Conservation (phyloP, 2,888 invertebrate species). For the Druceiella hillmani region DNA sequence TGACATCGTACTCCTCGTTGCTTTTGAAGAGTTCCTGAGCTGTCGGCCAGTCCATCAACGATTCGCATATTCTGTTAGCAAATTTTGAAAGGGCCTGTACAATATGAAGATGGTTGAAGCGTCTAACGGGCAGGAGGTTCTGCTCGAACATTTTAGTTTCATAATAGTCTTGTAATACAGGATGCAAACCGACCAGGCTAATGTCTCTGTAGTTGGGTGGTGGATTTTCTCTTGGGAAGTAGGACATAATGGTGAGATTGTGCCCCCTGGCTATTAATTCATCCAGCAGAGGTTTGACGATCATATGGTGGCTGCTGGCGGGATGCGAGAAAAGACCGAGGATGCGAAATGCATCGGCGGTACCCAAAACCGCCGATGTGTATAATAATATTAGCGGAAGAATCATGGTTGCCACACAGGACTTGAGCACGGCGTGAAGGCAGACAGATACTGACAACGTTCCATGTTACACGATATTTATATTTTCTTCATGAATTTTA, state of each 20-base stretch:
- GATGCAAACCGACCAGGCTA: constrained; percentile 39
- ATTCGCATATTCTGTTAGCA: constrained; percentile 36
- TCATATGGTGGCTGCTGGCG: constrained; percentile 58
- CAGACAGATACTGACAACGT: no score
- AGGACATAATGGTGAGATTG: constrained; percentile 54
- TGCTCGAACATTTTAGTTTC: constrained; percentile 33
- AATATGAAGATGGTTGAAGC: no score
- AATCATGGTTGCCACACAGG: no score
- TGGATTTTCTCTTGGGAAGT: constrained; percentile 49
- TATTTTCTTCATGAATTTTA: no score
- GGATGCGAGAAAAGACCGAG: constrained; percentile 55
- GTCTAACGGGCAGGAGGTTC: constrained; percentile 26
- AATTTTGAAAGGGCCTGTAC: constrained; percentile 31
- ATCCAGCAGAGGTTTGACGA: constrained; percentile 51
- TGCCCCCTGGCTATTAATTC: constrained; percentile 54
- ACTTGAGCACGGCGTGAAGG: no score
- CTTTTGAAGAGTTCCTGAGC: constrained; percentile 34
- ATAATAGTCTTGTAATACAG: constrained; percentile 34
- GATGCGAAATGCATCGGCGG: constrained; percentile 40
- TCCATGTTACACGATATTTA: no score
- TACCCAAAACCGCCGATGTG: no score
- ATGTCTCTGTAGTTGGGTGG: constrained; percentile 36
- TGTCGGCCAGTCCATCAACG: constrained; percentile 36
- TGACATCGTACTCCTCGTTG: constrained; percentile 51
- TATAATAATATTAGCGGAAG: no score